These are phyloP conservation scores for Volucella bombylans DNA, from an alignment of 2,888 invertebrate genomes.

Conservation along the genomic window DNA sequence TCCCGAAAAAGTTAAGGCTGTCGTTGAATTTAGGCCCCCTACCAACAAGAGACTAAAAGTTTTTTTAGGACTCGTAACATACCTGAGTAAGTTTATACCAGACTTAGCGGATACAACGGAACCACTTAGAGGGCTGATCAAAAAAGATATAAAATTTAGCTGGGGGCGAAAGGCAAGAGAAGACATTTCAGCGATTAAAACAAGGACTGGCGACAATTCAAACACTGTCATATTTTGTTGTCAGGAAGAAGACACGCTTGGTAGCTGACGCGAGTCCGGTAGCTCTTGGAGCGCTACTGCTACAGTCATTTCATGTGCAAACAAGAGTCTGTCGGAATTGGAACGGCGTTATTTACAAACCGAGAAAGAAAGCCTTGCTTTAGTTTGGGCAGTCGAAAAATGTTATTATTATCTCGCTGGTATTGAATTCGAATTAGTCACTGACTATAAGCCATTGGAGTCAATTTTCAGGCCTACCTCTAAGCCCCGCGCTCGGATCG, in stretches of 20 bases:
- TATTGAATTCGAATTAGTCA: background rate
- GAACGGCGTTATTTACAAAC: constrained; percentile 73
- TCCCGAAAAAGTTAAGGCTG: too few relatives aligned
- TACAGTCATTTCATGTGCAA: constrained; percentile 79
- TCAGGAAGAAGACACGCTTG: constrained; percentile 64
- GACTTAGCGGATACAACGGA: constrained; percentile 75
- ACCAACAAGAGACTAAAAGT: too few relatives aligned
- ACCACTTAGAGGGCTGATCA: constrained; percentile 76
- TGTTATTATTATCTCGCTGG: background rate
- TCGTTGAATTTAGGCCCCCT: too few relatives aligned
- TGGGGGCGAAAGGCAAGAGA: constrained; percentile 76
- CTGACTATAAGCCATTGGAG: background rate
- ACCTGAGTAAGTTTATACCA: constrained; percentile 76
- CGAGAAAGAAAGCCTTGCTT: constrained; percentile 6
- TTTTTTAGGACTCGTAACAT: constrained; percentile 78
- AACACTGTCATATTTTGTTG: constrained; percentile 77
- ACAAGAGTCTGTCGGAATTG: constrained; percentile 77
- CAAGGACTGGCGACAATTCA: constrained; percentile 44
- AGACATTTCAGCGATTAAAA: constrained; percentile 68
- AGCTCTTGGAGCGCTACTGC: constrained; percentile 67
- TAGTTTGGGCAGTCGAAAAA: background rate
- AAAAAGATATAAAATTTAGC: constrained; percentile 74
- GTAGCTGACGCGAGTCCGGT: too few relatives aligned
- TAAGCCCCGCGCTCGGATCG: background rate
- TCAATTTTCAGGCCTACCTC: background rate